These are phyloP conservation scores for Lepisosteus oculatus DNA, from an alignment of 2,113 vertebrate genomes.

Conservation along the genomic window DNA sequence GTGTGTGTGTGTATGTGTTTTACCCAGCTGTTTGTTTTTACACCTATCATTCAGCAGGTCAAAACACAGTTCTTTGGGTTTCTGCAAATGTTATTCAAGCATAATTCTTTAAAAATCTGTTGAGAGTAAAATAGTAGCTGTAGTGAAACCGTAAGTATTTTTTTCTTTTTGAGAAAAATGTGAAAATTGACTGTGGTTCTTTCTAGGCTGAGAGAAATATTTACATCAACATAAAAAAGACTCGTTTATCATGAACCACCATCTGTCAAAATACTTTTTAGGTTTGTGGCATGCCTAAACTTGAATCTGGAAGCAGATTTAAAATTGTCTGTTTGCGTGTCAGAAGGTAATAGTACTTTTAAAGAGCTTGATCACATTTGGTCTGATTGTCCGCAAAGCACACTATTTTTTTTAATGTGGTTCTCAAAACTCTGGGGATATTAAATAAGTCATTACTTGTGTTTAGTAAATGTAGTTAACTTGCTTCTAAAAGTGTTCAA, in stretches of 20 bases:
- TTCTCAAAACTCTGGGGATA: too few relatives aligned
- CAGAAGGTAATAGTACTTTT: conserved; percentile 31
- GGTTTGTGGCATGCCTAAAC: conserved; percentile 34
- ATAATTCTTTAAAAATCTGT: conserved; percentile 14
- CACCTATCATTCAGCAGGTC: not conserved
- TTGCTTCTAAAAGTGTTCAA: too few relatives aligned
- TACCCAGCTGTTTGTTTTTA: not conserved
- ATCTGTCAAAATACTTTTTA: conserved; percentile 48
- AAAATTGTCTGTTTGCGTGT: conserved; percentile 25
- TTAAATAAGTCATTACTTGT: too few relatives aligned
- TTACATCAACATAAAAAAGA: conserved; percentile 32
- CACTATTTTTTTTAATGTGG: too few relatives aligned
- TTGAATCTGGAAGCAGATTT: conserved; percentile 30
- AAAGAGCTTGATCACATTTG: conserved; percentile 15
- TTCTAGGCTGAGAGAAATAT: conserved; percentile 36
- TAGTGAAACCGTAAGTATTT: conserved; percentile 7
- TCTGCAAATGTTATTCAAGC: conserved; percentile 11
- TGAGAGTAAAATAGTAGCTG: conserved; percentile 18
- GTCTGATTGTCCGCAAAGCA: too few relatives aligned
- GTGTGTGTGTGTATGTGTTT: not conserved
- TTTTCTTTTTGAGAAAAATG: conserved; percentile 16
- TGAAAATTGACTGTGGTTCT: conserved; percentile 25
- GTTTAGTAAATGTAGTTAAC: too few relatives aligned
- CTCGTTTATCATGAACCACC: conserved; percentile 43
- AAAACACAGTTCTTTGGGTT: not conserved